Conservation (phyloP, 2,113 vertebrate genomes). For the Brevimyrus niger region DNA sequence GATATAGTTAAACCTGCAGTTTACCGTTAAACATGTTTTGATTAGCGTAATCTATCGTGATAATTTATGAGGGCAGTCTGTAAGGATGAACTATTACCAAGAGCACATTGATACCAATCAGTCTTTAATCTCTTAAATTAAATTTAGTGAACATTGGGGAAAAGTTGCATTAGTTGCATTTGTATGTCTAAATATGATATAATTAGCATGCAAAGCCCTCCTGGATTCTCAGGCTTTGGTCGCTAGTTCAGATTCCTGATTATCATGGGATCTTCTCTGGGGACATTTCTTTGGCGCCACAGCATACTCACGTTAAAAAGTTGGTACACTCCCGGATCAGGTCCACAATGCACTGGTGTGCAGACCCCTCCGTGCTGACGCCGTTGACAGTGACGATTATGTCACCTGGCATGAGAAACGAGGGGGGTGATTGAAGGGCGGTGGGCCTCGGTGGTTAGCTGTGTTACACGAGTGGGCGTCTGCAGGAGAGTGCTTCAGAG, state of each 20-base stretch:
- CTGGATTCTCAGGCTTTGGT: neutral
- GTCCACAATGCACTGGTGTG: conserved; percentile 66
- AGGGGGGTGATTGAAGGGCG: neutral
- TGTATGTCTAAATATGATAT: neutral
- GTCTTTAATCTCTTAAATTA: neutral
- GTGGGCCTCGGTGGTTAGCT: neutral
- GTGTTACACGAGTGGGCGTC: neutral
- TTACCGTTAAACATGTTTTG: neutral
- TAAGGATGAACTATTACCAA: neutral
- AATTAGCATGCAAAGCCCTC: neutral
- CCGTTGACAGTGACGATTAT: conserved; percentile 67
- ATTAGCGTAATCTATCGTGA: neutral
- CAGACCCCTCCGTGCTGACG: conserved; percentile 50
- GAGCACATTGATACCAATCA: neutral
- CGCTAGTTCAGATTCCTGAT: neutral
- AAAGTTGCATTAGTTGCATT: neutral
- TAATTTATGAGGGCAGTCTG: neutral
- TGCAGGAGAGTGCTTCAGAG: neutral
- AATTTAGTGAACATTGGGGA: neutral
- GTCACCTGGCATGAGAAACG: conserved; percentile 53
- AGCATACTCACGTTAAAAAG: conserved; percentile 57
- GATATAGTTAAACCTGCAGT: neutral
- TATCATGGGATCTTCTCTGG: neutral
- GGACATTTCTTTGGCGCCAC: neutral
- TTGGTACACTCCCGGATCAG: conserved; percentile 65